These are phyloP conservation scores for Chaetophractus vellerosus DNA, from an alignment of 2,797 vertebrate species.

Conservation along the genomic window DNA sequence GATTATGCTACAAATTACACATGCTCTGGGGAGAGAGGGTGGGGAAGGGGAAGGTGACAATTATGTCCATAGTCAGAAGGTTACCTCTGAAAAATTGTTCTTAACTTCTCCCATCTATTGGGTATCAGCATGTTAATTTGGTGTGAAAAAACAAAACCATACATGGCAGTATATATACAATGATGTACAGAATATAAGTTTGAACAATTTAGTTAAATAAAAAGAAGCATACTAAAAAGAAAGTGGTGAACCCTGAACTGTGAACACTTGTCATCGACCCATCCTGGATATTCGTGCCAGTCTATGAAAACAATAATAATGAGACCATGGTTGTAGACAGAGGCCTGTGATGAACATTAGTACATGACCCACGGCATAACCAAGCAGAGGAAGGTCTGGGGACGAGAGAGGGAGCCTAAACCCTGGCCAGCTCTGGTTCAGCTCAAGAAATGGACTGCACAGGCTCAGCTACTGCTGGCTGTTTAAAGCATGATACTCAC, in stretches of 20 bases:
- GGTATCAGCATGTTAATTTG: neutral
- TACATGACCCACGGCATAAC: neutral
- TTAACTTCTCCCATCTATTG: neutral
- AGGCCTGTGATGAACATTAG: neutral
- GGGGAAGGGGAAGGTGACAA: neutral
- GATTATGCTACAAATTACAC: neutral
- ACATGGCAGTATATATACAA: neutral
- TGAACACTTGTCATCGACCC: neutral
- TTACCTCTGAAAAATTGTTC: neutral
- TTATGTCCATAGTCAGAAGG: neutral
- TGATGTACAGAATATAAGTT: neutral
- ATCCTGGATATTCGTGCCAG: neutral
- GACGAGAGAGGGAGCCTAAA: neutral
- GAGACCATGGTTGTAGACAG: neutral
- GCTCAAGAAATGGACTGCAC: neutral
- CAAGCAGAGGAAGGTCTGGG: neutral
- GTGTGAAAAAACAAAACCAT: neutral
- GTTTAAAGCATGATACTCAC: neutral
- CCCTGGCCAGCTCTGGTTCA: neutral
- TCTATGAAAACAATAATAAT: constrained; percentile 26
- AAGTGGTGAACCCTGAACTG: neutral
- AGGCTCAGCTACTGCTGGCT: neutral
- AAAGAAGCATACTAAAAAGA: constrained; percentile 4
- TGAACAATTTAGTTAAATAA: neutral
- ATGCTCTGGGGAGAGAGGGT: neutral